These are phyloP conservation scores for Hoplostethus atlanticus DNA, from an alignment of 2,797 vertebrate genomes.

Conservation along the genomic window DNA sequence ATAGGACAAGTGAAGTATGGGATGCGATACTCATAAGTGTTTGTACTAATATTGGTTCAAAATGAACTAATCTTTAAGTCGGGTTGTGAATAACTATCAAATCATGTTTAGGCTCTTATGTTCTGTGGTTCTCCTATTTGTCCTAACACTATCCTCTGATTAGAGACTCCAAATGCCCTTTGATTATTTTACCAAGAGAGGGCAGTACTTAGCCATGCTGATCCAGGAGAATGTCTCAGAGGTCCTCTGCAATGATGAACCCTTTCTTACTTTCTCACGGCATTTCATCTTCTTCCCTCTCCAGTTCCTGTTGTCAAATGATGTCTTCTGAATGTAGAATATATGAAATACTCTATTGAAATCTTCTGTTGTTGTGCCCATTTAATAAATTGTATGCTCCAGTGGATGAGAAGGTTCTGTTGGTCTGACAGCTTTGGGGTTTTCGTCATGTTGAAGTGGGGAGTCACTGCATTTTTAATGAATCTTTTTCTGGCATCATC, in stretches of 20 bases:
- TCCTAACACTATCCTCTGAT: background rate
- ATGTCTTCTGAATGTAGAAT: constrained; percentile 31
- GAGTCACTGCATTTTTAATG: constrained; percentile 84
- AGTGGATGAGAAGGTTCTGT: constrained; percentile 49
- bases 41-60: no score
- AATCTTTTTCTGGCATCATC: constrained; percentile 79
- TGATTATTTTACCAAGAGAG: constrained; percentile 51
- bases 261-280: constrained; percentile 34
- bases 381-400: constrained; percentile 36
- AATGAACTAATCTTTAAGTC: no score
- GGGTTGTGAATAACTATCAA: no score
- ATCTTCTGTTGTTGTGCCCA: constrained; percentile 6
- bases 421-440: constrained; percentile 48
- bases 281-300: constrained; percentile 40
- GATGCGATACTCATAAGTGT: no score
- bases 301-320: constrained; percentile 24
- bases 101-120: no score
- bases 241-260: constrained; percentile 44
- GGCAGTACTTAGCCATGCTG: constrained; percentile 55
- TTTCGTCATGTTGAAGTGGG: constrained; percentile 72
- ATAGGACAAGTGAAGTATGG: no score
- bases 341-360: constrained; percentile 21
- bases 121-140: no score
- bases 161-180: background rate
- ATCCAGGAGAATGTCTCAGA: constrained; percentile 20